These are phyloP conservation scores for Xenops minutus DNA, from an alignment of 2,797 vertebrate genomes.

Conservation along the genomic window DNA sequence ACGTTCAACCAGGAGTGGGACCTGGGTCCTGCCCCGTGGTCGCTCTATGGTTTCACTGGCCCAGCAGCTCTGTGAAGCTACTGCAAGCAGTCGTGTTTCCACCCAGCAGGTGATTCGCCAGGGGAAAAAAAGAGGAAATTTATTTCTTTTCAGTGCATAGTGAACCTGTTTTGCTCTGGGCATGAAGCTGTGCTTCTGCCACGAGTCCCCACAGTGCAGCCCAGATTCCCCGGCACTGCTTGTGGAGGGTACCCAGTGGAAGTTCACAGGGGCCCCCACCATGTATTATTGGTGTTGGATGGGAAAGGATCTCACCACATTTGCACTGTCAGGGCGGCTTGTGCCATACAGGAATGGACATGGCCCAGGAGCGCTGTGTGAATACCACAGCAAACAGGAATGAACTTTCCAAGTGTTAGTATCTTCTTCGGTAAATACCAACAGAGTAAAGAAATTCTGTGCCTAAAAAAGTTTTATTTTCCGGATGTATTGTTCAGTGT, in stretches of 20 bases:
- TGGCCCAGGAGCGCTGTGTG: neutral
- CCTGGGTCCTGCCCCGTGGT: rapidly evolving
- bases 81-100: rapidly evolving
- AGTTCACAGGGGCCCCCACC: rapidly evolving
- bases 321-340: rapidly evolving
- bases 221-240: rapidly evolving
- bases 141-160: neutral
- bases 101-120: neutral
- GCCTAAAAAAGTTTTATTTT: neutral
- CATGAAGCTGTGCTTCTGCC: rapidly evolving
- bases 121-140: neutral
- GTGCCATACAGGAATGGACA: rapidly evolving
- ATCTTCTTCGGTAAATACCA: neutral
- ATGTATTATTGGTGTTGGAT: too few species aligned
- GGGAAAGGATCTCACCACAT: too few species aligned
- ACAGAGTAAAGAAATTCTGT: neutral
- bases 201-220: rapidly evolving
- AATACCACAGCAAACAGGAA: neutral
- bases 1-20: rapidly evolving
- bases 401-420: too few species aligned
- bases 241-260: too few species aligned
- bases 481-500: neutral
- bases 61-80: rapidly evolving
- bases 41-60: neutral
- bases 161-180: neutral